Conservation (phyloP, 2,888 invertebrate genomes). For the Oegoconia quadripuncta region DNA sequence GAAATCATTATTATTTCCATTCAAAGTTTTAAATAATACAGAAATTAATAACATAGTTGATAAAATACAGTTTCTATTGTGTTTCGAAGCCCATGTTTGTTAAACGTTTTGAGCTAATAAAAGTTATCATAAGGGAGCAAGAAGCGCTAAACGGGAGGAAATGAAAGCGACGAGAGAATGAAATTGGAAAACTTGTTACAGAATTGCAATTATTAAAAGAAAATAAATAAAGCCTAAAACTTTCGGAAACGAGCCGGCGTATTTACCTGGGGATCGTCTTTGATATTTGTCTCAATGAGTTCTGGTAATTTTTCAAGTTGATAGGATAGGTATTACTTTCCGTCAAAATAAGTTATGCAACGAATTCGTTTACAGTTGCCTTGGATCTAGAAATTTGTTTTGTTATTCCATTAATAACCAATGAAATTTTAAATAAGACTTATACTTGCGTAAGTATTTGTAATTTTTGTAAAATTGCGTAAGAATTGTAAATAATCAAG, state of each 20-base stretch:
- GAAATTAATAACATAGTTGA: slow-evolving; percentile 46
- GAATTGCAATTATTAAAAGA: slow-evolving; percentile 70
- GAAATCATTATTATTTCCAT: too few species aligned
- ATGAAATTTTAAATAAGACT: too few species aligned
- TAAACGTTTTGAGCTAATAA: slow-evolving; percentile 76
- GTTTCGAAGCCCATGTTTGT: slow-evolving; percentile 72
- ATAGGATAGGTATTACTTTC: not conserved
- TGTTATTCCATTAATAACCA: too few species aligned
- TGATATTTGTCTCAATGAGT: slow-evolving; percentile 25
- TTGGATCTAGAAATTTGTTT: too few species aligned
- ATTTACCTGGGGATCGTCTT: slow-evolving; percentile 35
- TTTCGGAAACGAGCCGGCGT: slow-evolving; percentile 47
- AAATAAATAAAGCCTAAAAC: slow-evolving; percentile 68
- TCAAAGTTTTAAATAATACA: too few species aligned
- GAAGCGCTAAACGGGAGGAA: slow-evolving; percentile 62
- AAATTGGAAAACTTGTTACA: slow-evolving; percentile 79
- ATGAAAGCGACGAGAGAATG: slow-evolving; percentile 75
- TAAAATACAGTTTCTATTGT: slow-evolving; percentile 61
- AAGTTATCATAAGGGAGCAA: slow-evolving; percentile 70
- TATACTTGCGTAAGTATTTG: too few species aligned
- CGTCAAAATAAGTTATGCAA: too few species aligned
- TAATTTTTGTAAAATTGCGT: too few species aligned
- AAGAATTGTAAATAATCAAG: too few species aligned
- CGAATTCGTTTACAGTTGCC: not conserved
- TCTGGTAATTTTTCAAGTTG: slow-evolving; percentile 14